Evolutionary conservation across 2,888 invertebrate species (phyloP).

Genomic region (Lacanobia oleracea): DNA sequence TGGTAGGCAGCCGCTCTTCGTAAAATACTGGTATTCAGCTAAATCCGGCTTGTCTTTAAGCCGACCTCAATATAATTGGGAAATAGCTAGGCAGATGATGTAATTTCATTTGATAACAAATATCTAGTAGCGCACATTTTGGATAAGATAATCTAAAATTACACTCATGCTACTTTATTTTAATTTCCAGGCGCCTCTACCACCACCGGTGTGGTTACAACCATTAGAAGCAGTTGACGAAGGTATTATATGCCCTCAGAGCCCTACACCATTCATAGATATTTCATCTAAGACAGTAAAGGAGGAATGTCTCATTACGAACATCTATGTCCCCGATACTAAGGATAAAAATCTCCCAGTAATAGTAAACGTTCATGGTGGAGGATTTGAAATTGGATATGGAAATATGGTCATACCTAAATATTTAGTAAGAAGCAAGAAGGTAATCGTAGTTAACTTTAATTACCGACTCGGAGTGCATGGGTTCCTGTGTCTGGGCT

Average conservation of each 20-base stretch:
- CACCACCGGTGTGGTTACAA: slow-evolving; percentile 70
- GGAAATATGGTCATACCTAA: slow-evolving; percentile 58
- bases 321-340: slow-evolving; percentile 78
- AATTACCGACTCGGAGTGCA: slow-evolving; percentile 72
- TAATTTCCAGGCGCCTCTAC: slow-evolving; percentile 71
- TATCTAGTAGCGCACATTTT: background rate
- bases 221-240: slow-evolving; percentile 67
- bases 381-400: slow-evolving; percentile 69
- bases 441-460: slow-evolving; percentile 69
- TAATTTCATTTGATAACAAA: background rate
- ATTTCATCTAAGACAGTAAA: slow-evolving; percentile 31
- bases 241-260: slow-evolving; percentile 69
- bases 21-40: no score
- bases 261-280: slow-evolving; percentile 2
- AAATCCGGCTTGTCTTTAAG: no score
- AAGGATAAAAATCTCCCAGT: slow-evolving; percentile 69
- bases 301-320: slow-evolving; percentile 80
- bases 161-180: slow-evolving; percentile 17
- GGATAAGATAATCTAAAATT: slow-evolving; percentile 10
- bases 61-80: no score
- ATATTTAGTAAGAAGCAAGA: slow-evolving; percentile 60
- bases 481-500: slow-evolving; percentile 73
- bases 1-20: no score
- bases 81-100: no score
- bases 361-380: slow-evolving; percentile 71